A percentile compares a stretch with the other conserved stretches of the same genome.
Conservation (phyloP, 2,113 vertebrate species). For the Taxidea taxus region DNA sequence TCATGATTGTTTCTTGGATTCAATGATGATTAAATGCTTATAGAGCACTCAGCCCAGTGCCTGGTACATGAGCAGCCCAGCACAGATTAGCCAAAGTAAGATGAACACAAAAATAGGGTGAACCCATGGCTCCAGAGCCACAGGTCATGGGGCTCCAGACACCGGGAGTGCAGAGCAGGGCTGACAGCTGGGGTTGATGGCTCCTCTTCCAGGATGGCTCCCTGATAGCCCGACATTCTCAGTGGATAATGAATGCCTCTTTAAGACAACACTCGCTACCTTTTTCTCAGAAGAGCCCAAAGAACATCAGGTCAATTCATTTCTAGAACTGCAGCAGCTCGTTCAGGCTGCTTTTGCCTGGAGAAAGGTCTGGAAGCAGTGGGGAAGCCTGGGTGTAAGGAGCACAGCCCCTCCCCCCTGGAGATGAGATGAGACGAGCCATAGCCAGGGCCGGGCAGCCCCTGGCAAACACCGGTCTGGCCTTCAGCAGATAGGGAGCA, state of each 20-base stretch:
- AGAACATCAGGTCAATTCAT: background rate
- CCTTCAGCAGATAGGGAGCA: constrained; percentile 43
- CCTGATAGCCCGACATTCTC: constrained; percentile 32
- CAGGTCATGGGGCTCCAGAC: background rate
- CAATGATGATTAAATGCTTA: background rate
- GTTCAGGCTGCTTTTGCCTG: background rate
- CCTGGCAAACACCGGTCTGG: constrained; percentile 6
- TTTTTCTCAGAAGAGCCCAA: background rate
- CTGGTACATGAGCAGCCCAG: fast-evolving
- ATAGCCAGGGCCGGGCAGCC: background rate
- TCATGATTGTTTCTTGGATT: background rate
- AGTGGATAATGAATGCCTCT: constrained; percentile 13
- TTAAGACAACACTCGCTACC: background rate
- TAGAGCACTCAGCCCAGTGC: background rate
- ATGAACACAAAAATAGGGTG: background rate
- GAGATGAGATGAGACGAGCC: background rate
- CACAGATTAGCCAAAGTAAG: background rate
- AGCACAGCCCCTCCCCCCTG: background rate
- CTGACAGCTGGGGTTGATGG: background rate
- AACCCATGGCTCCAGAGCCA: background rate
- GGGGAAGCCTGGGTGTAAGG: background rate
- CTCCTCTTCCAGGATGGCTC: background rate
- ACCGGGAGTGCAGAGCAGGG: fast-evolving
- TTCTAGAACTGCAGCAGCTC: constrained; percentile 9
- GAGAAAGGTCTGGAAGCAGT: background rate